Conservation (phyloP, 2,888 invertebrate species). For the Agrotis clavis region DNA sequence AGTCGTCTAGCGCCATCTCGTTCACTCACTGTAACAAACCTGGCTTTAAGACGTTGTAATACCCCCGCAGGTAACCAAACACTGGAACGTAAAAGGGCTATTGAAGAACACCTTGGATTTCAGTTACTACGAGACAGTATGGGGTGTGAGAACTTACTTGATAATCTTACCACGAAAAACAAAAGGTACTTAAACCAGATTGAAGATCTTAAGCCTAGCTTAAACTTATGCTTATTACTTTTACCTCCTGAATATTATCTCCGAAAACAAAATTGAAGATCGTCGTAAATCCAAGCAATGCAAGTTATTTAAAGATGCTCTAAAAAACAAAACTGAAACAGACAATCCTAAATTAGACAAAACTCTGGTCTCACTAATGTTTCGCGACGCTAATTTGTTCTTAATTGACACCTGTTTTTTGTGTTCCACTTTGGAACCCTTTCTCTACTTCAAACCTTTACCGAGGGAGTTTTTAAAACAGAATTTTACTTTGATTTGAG, state of each 20-base stretch:
- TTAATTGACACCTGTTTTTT: conserved; percentile 72
- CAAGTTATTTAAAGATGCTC: not conserved
- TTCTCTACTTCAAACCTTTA: conserved; percentile 33
- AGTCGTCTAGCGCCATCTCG: no score
- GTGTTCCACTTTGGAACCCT: conserved; percentile 31
- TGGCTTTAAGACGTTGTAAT: no score
- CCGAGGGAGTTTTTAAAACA: conserved; percentile 20
- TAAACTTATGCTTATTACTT: not conserved
- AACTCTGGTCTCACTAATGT: conserved; percentile 39
- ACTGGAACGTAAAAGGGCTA: no score
- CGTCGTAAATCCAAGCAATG: not conserved
- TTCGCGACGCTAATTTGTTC: conserved; percentile 68
- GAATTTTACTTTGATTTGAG: conserved; percentile 30
- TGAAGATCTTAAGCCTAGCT: no score
- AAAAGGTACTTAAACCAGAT: no score
- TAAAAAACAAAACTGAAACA: not conserved
- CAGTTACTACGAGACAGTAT: no score
- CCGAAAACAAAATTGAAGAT: no score
- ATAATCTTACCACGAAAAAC: no score
- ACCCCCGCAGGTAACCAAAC: no score
- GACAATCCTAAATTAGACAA: conserved; percentile 28
- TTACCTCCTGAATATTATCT: not conserved
- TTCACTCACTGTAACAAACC: no score
- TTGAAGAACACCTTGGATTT: no score
- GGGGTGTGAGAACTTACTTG: no score